Base-by-base conservation (phyloP, 2,888 invertebrate species). In the Hydrotaea cyrtoneurina region DNA sequence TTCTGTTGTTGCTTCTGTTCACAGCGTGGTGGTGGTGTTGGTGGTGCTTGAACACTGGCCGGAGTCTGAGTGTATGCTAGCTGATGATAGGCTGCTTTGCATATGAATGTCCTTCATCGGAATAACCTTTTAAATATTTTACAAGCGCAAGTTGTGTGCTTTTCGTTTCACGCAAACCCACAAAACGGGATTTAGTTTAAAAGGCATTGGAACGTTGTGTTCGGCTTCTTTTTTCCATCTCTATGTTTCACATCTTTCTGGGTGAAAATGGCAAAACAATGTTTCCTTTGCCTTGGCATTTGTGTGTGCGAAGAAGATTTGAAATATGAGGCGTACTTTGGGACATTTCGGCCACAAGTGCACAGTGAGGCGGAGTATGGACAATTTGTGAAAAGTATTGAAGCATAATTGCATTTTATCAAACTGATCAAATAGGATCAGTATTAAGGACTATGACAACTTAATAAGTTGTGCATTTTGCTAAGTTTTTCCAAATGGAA, bases 111-210 rank as follows among this genome's bases (percentile, higher is more conserved):
- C 77, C 77, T 69, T 77, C 69, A 39, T 39, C 39, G 66, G 55
- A 36, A 77, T 77, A 69, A 77, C 77, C 69, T 76, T 77, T 77
- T 77, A 77, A 77, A 77, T 69, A 69, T 69, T 77, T 76, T 21
- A 66, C 36, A 17, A 64, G 13, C 8, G 23, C 36, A 36, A 76
- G 17, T 64, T 53, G 10, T 53, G 8, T 64, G 19, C 11, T 53
- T 64, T 36, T 64, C 10, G 17, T 17, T 64, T 76, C 13, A 64
- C 17, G 36, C 36, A 36, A 36, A 64, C 31, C 64, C 31, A 64
- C 64, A n/a, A 17, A 62, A 31, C 1, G 31, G 31, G 64, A 2
- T 36, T 64, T 8, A 21, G 19, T 55, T 55, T 55, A 17, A 39
- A 55, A 55, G 55, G 19, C 19, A 55, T 21, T 21, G 19, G 11